phyloP scores from a whole-genome alignment of 2,113 vertebrate species.

The Meleagris gallopavo region DNA sequence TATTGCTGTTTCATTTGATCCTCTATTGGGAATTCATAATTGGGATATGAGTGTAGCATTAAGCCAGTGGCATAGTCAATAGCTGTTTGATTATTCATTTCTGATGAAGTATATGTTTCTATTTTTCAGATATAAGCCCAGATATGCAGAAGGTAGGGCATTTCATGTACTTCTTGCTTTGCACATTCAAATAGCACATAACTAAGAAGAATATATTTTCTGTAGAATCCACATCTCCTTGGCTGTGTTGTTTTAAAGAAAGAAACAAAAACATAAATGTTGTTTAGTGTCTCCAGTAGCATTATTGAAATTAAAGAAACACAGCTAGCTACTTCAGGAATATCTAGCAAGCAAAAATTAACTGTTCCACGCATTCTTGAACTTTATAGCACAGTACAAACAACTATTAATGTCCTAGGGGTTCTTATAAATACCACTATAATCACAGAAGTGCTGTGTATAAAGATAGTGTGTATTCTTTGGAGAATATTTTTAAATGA shows the following conservation, averaged over 20 bases:
- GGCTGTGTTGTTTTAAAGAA: background rate
- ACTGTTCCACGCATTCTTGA: background rate
- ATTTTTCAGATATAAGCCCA: constrained; percentile 81
- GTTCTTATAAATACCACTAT: background rate
- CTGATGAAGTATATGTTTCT: background rate
- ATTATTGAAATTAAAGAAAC: background rate
- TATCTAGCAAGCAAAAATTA: background rate
- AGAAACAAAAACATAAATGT: background rate
- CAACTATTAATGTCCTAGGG: background rate
- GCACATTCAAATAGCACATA: background rate
- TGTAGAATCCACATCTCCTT: background rate
- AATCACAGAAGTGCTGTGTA: background rate
- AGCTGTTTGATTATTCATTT: background rate
- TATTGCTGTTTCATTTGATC: background rate
- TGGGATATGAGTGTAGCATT: background rate
- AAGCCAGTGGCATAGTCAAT: background rate
- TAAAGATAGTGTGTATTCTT: background rate
- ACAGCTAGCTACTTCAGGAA: background rate
- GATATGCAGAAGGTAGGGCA: constrained; percentile 90
- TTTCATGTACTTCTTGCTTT: background rate
- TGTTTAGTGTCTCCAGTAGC: background rate
- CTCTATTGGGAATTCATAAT: background rate
- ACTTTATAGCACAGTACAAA: background rate
- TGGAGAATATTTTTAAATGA: background rate
- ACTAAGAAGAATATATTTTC: background rate